Evolutionary conservation across 2,797 vertebrate genomes (phyloP), one percentile per base, ranked within the genome.

Genomic region (Sebastes goodei): DNA sequence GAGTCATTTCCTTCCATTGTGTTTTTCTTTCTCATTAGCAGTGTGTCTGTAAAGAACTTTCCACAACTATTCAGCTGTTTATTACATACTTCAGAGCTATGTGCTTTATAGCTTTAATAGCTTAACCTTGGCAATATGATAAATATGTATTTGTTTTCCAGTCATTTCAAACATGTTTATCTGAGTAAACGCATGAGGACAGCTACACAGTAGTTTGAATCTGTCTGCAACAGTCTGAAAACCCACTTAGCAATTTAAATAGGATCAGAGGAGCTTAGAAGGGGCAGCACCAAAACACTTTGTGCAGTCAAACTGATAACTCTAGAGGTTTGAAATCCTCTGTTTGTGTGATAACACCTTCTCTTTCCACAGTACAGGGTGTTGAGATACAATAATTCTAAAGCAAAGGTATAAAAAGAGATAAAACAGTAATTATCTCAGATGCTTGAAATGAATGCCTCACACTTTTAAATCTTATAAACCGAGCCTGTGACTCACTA

Each of bases 271-370:
- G 46, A 71, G 90, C 90, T 91, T 92, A 91, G 80, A 87, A 35
- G 71, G 85, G 78, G 72, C 86, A 84, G 76, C 82, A 89, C 88
- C 70, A 80, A 92, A 93, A 87, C 65, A 92, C 86, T 89, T 90
- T 91, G 86, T 90, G 88, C 78, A 88, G 85, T 87, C 78, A 74
- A 88, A 89, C 81, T 88, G 87, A 91, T 92, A 92, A 88, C 88
- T 87, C 69, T 69, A 84, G 81, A 87, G 86, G 82, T 79, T 80
- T 86, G 69, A 85, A 92, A 89, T 88, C 78, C 86, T 82, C 71
- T 78, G 71, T 74, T 71, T 73, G 46, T 83, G 76, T 72, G 88
- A 93, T 90, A 89, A 91, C 82, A 71, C 87, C 62, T 75, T 86
- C 65, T 86, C 79, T 81, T 79, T 72, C 79, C 82, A 80, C 68